These are phyloP conservation scores for Carterocephalus palaemon DNA, from an alignment of 2,888 invertebrate genomes.

Conservation along the genomic window DNA sequence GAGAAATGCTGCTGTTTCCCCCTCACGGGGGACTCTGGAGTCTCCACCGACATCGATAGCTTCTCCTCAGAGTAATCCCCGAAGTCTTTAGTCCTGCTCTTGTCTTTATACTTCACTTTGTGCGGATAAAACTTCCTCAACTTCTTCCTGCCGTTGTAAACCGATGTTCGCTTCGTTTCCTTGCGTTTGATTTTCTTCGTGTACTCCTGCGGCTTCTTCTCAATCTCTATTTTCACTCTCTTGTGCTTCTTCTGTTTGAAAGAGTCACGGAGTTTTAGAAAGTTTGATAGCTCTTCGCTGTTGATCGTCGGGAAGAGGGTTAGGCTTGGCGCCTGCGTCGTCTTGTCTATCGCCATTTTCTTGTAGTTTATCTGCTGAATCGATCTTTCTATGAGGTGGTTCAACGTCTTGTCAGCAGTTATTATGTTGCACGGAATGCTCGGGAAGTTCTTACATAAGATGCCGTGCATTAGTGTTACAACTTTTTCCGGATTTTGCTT, in stretches of 20 bases:
- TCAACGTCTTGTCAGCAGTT: slow-evolving; percentile 49
- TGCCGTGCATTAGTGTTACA: slow-evolving; percentile 55
- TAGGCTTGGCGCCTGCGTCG: slow-evolving; percentile 40
- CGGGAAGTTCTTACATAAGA: slow-evolving; percentile 64
- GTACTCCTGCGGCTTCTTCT: slow-evolving; percentile 33
- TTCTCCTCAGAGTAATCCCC: slow-evolving; percentile 54
- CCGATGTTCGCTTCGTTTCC: slow-evolving; percentile 36
- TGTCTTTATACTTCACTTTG: slow-evolving; percentile 65
- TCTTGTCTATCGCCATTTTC: slow-evolving; percentile 43
- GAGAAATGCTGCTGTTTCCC: slow-evolving; percentile 42
- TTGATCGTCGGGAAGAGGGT: slow-evolving; percentile 54
- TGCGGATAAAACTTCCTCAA: slow-evolving; percentile 66
- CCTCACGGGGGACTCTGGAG: slow-evolving; percentile 41
- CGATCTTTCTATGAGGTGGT: slow-evolving; percentile 54
- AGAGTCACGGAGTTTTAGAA: slow-evolving; percentile 39
- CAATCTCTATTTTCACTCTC: slow-evolving; percentile 10
- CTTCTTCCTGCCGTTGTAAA: slow-evolving; percentile 53
- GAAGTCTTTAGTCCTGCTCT: slow-evolving; percentile 37
- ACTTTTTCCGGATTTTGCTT: slow-evolving; percentile 37
- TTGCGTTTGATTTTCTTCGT: slow-evolving; percentile 33
- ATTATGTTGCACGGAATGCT: slow-evolving; percentile 61
- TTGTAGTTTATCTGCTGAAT: slow-evolving; percentile 61
- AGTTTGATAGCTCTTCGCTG: slow-evolving; percentile 58
- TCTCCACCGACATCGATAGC: slow-evolving; percentile 59
- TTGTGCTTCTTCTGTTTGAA: slow-evolving; percentile 28